Percentiles rank a stretch among this genome's conserved stretches.
Evolutionary conservation across 2,888 invertebrate genomes (phyloP).

Genomic region (Amorpha juglandis): DNA sequence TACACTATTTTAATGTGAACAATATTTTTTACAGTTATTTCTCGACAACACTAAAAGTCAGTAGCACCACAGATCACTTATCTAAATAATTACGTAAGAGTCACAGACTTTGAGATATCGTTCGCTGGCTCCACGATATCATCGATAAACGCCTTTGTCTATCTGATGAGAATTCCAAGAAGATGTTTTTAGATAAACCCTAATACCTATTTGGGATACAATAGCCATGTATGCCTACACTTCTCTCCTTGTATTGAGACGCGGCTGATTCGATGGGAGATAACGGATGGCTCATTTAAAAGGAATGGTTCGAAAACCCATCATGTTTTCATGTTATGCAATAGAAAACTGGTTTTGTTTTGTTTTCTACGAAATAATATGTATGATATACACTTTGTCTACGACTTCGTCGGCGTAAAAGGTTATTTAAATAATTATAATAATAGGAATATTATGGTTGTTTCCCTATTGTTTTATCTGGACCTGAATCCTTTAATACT

Average conservation of each 20-base stretch:
- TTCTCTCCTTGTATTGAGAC: conserved; percentile 19
- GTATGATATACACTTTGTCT: neutral
- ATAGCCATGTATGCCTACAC: conserved; percentile 23
- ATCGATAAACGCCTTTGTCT: conserved; percentile 38
- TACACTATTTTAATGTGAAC: too few species aligned
- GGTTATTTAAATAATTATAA: too few species aligned
- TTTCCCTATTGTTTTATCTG: too few species aligned
- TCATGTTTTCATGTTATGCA: neutral
- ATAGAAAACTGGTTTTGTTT: neutral
- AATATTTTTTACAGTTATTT: neutral
- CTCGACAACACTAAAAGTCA: neutral
- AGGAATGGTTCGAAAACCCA: conserved; percentile 1
- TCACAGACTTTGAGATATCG: conserved; percentile 34
- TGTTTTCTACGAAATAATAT: neutral
- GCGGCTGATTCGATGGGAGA: conserved; percentile 8
- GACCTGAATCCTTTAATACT: too few species aligned
- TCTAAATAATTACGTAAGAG: conserved; percentile 41
- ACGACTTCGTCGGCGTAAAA: too few species aligned
- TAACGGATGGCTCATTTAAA: conserved; percentile 23
- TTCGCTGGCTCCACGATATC: conserved; percentile 41
- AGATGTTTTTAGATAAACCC: conserved; percentile 26
- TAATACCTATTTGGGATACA: conserved; percentile 26
- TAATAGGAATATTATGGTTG: too few species aligned
- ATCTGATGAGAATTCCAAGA: conserved; percentile 28
- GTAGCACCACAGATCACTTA: conserved; percentile 30